Evolutionary conservation across 2,113 vertebrate species (phyloP).

Genomic region (Stigmatopora nigra): DNA sequence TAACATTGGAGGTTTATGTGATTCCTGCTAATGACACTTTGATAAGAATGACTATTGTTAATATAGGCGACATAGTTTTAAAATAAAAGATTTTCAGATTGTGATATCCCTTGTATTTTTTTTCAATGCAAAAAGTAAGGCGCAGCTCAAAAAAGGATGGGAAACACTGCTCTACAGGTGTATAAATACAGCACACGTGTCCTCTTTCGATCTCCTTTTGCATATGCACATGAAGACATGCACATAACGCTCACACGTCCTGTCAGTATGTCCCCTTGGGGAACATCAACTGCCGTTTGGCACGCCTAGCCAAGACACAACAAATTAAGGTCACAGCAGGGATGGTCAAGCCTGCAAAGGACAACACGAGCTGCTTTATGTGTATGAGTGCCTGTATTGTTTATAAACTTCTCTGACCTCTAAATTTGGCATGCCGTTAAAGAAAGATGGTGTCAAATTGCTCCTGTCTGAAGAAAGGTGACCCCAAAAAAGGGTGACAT

Average conservation of each 20-base stretch:
- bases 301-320: conserved; percentile 62
- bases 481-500: conserved; percentile 40
- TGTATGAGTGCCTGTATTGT: conserved; percentile 29
- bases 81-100: too few relatives aligned
- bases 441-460: conserved; percentile 31
- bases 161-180: too few relatives aligned
- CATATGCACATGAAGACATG: conserved; percentile 26
- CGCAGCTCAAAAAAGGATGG: too few relatives aligned
- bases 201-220: conserved; percentile 1
- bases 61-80: too few relatives aligned
- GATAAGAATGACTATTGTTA: too few relatives aligned
- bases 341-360: conserved; percentile 42
- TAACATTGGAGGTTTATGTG: too few relatives aligned
- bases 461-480: conserved; percentile 35
- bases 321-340: conserved; percentile 72
- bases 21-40: too few relatives aligned
- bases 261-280: conserved; percentile 51
- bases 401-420: conserved; percentile 31
- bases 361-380: conserved; percentile 29
- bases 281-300: conserved; percentile 55
- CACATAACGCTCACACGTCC: conserved; percentile 26
- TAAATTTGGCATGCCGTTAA: conserved; percentile 40
- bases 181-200: neutral
- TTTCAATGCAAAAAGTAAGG: too few relatives aligned
- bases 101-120: too few relatives aligned